A percentile compares a stretch with the other conserved stretches of the same genome.
Evolutionary conservation across 2,888 invertebrate genomes (phyloP).

Genomic region (Tachina grossa): DNA sequence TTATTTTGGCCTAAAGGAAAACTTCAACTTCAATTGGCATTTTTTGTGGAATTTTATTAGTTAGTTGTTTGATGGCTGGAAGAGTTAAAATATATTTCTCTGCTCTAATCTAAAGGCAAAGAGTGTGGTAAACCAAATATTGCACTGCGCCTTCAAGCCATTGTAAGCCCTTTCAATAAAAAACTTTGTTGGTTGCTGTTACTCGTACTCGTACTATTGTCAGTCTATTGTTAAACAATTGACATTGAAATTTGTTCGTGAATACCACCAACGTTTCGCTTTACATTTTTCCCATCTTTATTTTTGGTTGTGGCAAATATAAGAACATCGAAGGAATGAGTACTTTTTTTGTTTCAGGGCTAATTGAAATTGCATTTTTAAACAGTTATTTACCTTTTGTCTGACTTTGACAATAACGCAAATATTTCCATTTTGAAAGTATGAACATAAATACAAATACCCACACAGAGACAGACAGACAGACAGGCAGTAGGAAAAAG

Average conservation of each 20-base stretch:
- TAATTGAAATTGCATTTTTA: constrained; percentile 75
- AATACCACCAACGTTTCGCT: background rate
- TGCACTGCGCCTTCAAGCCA: background rate
- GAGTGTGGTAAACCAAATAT: constrained; percentile 41
- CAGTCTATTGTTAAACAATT: constrained; percentile 65
- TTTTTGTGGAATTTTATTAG: constrained; percentile 40
- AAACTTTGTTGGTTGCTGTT: background rate
- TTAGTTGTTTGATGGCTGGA: constrained; percentile 16
- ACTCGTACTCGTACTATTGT: background rate
- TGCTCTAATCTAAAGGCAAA: background rate
- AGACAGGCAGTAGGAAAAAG: constrained; percentile 19
- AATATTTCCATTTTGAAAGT: constrained; percentile 21
- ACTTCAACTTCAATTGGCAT: constrained; percentile 61
- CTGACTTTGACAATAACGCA: constrained; percentile 70
- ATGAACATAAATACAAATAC: no score
- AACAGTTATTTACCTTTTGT: constrained; percentile 73
- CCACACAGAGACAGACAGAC: background rate
- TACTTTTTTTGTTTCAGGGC: constrained; percentile 67
- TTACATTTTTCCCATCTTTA: background rate
- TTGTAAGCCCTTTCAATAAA: background rate
- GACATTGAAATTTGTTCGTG: constrained; percentile 64
- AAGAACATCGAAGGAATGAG: constrained; percentile 21
- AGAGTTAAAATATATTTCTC: constrained; percentile 12
- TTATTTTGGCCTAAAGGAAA: constrained; percentile 63
- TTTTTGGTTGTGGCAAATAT: background rate